Evolutionary conservation across 2,888 invertebrate species (phyloP).

Genomic region (Myopa tessellatipennis): DNA sequence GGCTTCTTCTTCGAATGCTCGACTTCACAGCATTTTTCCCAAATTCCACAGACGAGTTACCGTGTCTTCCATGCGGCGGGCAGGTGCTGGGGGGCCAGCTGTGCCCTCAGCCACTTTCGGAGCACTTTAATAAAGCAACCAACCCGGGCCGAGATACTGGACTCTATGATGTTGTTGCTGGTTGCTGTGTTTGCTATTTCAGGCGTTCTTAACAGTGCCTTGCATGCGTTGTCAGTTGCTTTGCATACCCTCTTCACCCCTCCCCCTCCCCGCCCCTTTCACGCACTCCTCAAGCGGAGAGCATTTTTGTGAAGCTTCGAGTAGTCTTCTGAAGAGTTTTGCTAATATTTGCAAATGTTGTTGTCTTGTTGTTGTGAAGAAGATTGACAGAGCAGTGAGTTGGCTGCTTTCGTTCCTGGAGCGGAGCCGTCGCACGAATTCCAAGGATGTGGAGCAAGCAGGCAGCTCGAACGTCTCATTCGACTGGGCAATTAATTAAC

Average conservation of each 20-base stretch:
- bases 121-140: not conserved
- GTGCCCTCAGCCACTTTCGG: not conserved
- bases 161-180: not conserved
- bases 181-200: not conserved
- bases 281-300: not conserved
- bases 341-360: constrained; percentile 62
- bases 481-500: not conserved
- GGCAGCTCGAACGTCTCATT: not conserved
- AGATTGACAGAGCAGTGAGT: constrained; percentile 12
- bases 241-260: not conserved
- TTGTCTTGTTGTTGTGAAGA: constrained; percentile 46
- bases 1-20: not conserved
- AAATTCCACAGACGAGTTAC: no score
- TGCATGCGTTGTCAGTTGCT: constrained; percentile 14
- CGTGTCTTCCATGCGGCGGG: no score
- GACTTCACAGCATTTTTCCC: not conserved
- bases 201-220: not conserved
- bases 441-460: not conserved
- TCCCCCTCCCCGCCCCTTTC: not conserved
- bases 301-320: constrained; percentile 35
- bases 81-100: not conserved
- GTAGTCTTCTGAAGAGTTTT: constrained; percentile 55
- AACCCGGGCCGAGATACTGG: not conserved
- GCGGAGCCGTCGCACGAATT: not conserved
- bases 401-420: not conserved